These are phyloP conservation scores for Amyelois transitella DNA, from an alignment of 1,140 invertebrate species.

Conservation along the genomic window DNA sequence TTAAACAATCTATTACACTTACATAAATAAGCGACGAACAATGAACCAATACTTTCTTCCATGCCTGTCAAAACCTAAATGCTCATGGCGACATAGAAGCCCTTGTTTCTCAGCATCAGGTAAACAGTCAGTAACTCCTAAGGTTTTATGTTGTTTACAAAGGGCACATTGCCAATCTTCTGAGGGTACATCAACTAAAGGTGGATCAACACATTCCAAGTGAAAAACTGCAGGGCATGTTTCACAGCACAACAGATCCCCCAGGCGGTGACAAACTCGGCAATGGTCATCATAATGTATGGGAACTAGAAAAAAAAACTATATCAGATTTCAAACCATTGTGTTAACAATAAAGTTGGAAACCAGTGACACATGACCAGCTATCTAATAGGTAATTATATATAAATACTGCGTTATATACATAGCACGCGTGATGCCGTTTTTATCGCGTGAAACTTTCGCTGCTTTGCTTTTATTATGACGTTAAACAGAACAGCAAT, in stretches of 20 bases:
- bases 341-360: too few relatives aligned
- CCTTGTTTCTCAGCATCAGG: slow-evolving; percentile 94
- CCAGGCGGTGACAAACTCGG: slow-evolving; percentile 94
- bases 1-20: slow-evolving; percentile 59
- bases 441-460: too few relatives aligned
- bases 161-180: slow-evolving; percentile 97
- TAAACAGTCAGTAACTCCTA: slow-evolving; percentile 94
- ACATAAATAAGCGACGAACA: slow-evolving; percentile 93
- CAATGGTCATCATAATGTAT: slow-evolving; percentile 97
- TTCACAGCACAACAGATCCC: slow-evolving; percentile 96
- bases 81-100: slow-evolving; percentile 92
- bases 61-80: slow-evolving; percentile 94
- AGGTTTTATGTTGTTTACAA: slow-evolving; percentile 92
- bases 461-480: too few relatives aligned
- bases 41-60: slow-evolving; percentile 98
- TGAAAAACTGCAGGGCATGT: slow-evolving; percentile 98
- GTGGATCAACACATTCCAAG: slow-evolving; percentile 95
- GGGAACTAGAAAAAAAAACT: slow-evolving; percentile 78
- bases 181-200: slow-evolving; percentile 92
- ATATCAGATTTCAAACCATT: too few relatives aligned
- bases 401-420: too few relatives aligned
- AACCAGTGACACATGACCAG: too few relatives aligned
- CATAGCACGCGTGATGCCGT: too few relatives aligned
- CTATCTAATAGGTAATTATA: too few relatives aligned
- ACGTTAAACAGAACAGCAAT: too few relatives aligned